Evolutionary conservation across 2,113 vertebrate species (phyloP).

Genomic region (Platichthys stellatus): DNA sequence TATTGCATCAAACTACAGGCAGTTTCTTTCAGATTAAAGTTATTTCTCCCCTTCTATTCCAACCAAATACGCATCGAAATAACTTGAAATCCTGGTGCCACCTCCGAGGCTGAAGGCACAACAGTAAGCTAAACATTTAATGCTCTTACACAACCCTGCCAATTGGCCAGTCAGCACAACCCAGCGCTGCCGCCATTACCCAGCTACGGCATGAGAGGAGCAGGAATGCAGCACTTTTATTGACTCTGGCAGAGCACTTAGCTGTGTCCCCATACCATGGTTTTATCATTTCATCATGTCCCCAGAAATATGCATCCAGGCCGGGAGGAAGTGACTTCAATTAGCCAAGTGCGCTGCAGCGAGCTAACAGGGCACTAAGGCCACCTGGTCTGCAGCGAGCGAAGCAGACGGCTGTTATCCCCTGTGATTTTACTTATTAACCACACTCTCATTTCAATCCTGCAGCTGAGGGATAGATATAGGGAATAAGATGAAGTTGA

Average conservation of each 20-base stretch:
- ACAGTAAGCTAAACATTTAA: conserved; percentile 55
- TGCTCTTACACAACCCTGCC: conserved; percentile 41
- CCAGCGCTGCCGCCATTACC: conserved; percentile 17
- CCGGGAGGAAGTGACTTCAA: conserved; percentile 26
- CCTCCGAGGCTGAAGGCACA: background rate
- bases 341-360: conserved; percentile 23
- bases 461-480: conserved; percentile 7
- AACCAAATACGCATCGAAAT: background rate
- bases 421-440: conserved; percentile 42
- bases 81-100: background rate
- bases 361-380: conserved; percentile 25
- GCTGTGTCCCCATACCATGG: background rate
- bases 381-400: conserved; percentile 23
- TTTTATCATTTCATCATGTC: conserved; percentile 47
- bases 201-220: conserved; percentile 3
- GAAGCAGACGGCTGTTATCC: conserved; percentile 4
- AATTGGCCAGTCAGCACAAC: conserved; percentile 25
- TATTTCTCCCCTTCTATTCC: too few relatives aligned
- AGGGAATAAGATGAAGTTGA: background rate
- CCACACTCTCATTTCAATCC: conserved; percentile 17
- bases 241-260: conserved; percentile 39
- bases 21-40: too few relatives aligned
- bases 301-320: conserved; percentile 46
- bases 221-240: conserved; percentile 57
- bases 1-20: too few relatives aligned